A percentile compares a stretch with the other conserved stretches of the same genome.
phyloP scores from a whole-genome alignment of 2,797 vertebrate species.

The Premnoplex brunnescens region DNA sequence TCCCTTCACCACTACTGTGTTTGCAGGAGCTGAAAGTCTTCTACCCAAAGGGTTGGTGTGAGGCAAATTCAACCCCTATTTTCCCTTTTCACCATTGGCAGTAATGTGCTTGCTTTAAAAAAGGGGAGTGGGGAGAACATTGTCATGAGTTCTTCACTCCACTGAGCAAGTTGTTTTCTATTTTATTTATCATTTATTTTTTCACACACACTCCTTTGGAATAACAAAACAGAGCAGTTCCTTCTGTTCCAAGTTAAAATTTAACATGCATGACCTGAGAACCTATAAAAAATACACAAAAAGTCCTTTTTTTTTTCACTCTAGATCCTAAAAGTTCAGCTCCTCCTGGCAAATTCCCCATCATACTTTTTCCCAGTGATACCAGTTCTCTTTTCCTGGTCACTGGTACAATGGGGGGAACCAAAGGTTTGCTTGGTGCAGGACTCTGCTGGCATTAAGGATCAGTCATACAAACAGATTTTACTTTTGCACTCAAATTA shows the following conservation, averaged over 20 bases:
- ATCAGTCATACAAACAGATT: slow-evolving; percentile 31
- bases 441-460: slow-evolving; percentile 45
- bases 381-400: neutral
- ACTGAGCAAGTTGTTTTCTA: neutral
- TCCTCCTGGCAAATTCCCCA: neutral
- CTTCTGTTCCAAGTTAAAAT: neutral
- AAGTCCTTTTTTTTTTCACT: accelerated
- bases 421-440: neutral
- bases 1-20: neutral
- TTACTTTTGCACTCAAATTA: slow-evolving; percentile 37
- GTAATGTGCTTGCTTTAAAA: neutral
- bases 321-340: neutral
- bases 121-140: neutral
- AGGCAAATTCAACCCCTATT: neutral
- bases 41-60: neutral
- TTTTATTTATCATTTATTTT: neutral
- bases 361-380: neutral
- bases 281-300: neutral
- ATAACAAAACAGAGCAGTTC: neutral
- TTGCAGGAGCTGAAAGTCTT: neutral
- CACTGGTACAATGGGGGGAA: neutral
- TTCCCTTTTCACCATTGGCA: neutral
- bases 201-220: neutral
- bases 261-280: neutral
- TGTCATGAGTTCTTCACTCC: neutral